phyloP scores from a whole-genome alignment of 2,888 invertebrate species.

The Pandemis corylana region DNA sequence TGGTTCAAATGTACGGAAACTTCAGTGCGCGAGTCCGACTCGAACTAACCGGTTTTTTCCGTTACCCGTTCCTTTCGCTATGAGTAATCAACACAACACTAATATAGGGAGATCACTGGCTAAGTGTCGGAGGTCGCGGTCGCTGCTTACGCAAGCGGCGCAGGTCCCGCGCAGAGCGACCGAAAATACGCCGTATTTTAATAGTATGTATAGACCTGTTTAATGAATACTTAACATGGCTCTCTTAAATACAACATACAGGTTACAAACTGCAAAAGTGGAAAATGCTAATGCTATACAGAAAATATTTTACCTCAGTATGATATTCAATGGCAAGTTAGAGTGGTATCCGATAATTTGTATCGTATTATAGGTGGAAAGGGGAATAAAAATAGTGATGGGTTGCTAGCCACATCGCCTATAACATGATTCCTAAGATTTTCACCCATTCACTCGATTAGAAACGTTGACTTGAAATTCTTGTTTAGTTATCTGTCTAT shows the following conservation, averaged over 20 bases:
- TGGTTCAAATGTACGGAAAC: too few relatives aligned
- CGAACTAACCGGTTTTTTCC: neutral
- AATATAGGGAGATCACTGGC: constrained; percentile 16
- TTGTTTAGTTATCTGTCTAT: too few relatives aligned
- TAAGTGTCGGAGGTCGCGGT: constrained; percentile 41
- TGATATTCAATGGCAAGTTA: neutral
- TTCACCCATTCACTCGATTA: too few relatives aligned
- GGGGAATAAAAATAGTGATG: too few relatives aligned
- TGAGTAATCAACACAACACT: neutral
- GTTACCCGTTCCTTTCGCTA: neutral
- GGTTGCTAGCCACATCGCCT: too few relatives aligned
- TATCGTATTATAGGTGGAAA: too few relatives aligned
- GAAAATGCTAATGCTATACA: neutral
- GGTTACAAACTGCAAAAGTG: too few relatives aligned
- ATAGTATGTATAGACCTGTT: neutral
- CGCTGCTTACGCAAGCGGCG: constrained; percentile 32
- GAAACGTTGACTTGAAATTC: too few relatives aligned
- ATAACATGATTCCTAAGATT: too few relatives aligned
- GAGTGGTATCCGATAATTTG: neutral
- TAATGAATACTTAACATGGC: too few relatives aligned
- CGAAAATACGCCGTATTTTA: constrained; percentile 5
- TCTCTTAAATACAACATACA: too few relatives aligned
- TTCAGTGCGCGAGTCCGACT: too few relatives aligned
- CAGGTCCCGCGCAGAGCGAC: neutral
- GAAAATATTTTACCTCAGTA: neutral